Evolutionary conservation across 2,888 invertebrate genomes (phyloP), one percentile per base, ranked within the genome.

Genomic region (Sinhomidia bicolor): DNA sequence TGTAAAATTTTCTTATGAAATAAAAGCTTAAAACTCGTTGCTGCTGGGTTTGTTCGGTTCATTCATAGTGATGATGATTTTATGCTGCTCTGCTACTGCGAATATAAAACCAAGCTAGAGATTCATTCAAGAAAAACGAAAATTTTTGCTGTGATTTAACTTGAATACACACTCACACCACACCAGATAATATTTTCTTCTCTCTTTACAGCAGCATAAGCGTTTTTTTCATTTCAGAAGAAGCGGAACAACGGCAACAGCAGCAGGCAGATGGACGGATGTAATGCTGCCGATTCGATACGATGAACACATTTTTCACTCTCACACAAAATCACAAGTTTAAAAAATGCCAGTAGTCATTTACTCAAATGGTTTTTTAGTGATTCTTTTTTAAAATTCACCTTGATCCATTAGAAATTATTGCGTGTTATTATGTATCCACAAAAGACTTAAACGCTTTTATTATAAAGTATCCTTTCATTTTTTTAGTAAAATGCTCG

Each of bases 181-280:
- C 17, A 1, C 57, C n/a, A 17, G 17, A n/a, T 57, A n/a, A n/a
- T 57, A 51, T 14, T 14, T 7, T 51, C n/a, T 10, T 71, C 23
- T 71, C 14, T 4, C 17, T 41, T 44, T 44, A 71, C 17, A 44
- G 44, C 17, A 36, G 68, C 23, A 10, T 12, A 2, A 60, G 26
- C 62, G n/a, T n/a, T n/a, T n/a, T n/a, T n/a, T n/a, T n/a, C n/a
- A n/a, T n/a, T n/a, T n/a, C n/a, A n/a, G n/a, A n/a, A n/a, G n/a
- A n/a, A 3, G 20, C 17, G 41, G 12, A 71, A 26, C 20, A n/a
- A 71, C 9, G 23, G 44, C 7, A 36, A 36, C 57, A 78, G 78
- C 78, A 78, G 85, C 47, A 85, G 78, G 78, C 85, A 85, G 79
- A 85, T 85, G 85, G 85, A 79, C 79, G 79, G 79, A 85, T 68